Base-by-base conservation (phyloP, 1,140 invertebrate species). In the Diuraphis noxia region DNA sequence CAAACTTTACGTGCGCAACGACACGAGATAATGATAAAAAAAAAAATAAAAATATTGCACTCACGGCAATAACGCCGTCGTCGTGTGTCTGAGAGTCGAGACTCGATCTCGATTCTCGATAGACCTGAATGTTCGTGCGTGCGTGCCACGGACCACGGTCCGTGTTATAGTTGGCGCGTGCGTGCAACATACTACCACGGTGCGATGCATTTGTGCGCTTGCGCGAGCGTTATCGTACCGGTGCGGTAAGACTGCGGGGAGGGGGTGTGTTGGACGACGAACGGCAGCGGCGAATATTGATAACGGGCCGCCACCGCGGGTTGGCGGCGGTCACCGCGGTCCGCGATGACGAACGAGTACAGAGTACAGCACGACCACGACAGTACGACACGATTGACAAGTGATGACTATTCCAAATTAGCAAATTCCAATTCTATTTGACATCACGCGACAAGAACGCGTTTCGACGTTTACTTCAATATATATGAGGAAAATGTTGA, bases 11-110 rank as follows among this genome's bases (percentile, higher is more conserved):
- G n/a, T 36, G 21, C 40, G n/a, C 19, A 9, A 1, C 84, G 34
- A 86, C 13, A 25, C 8, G 25, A 82, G 30, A 84, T 84, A 30
- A 49, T 86, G 36, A 88, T 63, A 52, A 43, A n/a, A 40, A 90
- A 46, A 90, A 90, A 79, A 36, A 43, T 43, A 90, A 41, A 89
- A 79, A 79, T 10, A 63, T 40, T 38, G 52, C 46, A 52, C 46
- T 88, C 25, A 88, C 86, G 63, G 88, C 63, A 43, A 43, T 72
- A 79, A 89, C n/a, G 38, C 56, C 56, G 56, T 17, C n/a, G 38
- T n/a, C 56, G 56, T 17, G 56, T 72, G 30, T 72, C 13, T 52
- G 52, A 52, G 41, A 9, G 9, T 17, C 23, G 49, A 49, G 49
- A 49, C 49, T 21, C 23, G 21, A 49, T 49, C 41, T 43, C 41